Percentiles rank a stretch among this genome's conserved stretches.
phyloP scores from a whole-genome alignment of 37 sponge, comb jelly and placozoan species.

The Halisarca cf. caerulea region DNA sequence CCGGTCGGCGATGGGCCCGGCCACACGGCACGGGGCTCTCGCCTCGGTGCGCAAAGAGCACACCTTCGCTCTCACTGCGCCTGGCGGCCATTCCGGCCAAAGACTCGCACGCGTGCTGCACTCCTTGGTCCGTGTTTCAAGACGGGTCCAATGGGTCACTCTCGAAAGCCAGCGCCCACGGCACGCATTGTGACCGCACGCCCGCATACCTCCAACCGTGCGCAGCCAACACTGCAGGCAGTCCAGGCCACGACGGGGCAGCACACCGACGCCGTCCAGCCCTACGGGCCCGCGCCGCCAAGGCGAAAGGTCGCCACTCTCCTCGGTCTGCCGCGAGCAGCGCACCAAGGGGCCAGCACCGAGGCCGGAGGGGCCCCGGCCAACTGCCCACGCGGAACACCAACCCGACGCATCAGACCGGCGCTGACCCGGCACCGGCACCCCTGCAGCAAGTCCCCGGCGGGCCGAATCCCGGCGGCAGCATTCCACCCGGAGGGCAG shows the following conservation, averaged over 20 bases:
- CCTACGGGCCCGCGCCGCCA: slow-evolving; percentile 7
- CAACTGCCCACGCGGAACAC: background rate
- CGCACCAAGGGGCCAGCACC: too few relatives aligned
- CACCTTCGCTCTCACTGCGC: slow-evolving; percentile 68
- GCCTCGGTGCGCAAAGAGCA: slow-evolving; percentile 33
- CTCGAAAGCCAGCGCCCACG: slow-evolving; percentile 17
- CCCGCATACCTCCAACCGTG: background rate
- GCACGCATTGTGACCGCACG: slow-evolving; percentile 38
- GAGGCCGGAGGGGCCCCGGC: background rate
- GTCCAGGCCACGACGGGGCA: background rate
- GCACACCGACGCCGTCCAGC: slow-evolving; percentile 12
- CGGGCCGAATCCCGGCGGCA: background rate
- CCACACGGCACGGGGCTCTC: slow-evolving; percentile 32
- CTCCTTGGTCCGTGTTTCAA: slow-evolving; percentile 91
- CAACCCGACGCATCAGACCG: background rate
- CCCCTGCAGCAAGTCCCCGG: background rate
- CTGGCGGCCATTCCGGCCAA: slow-evolving; percentile 57
- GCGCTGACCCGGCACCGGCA: background rate
- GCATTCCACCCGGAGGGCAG: slow-evolving; percentile 16
- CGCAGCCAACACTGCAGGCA: slow-evolving; percentile 28
- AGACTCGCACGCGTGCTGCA: slow-evolving; percentile 72
- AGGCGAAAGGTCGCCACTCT: slow-evolving; percentile 18
- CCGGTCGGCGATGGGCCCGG: slow-evolving; percentile 59
- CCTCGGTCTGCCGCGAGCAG: background rate
- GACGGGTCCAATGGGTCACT: slow-evolving; percentile 67